phyloP scores from a whole-genome alignment of 2,888 invertebrate species.

The Bombylius discolor region DNA sequence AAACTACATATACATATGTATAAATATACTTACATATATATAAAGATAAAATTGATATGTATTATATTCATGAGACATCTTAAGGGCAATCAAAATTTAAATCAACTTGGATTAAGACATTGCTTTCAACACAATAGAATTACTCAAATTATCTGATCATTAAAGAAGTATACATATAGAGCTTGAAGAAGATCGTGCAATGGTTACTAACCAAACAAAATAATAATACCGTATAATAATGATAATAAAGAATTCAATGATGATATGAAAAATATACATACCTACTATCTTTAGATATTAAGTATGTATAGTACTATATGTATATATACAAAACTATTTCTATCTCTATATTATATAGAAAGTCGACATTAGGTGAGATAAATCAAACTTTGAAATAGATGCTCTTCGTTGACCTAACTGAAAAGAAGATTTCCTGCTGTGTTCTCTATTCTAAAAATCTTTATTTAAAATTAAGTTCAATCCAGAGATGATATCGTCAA shows the following conservation, averaged over 20 bases:
- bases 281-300: no score
- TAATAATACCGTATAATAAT: no score
- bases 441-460: neutral
- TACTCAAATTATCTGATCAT: slow-evolving; percentile 5
- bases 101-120: slow-evolving; percentile 7
- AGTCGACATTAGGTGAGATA: neutral
- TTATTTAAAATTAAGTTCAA: no score
- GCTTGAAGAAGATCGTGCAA: neutral
- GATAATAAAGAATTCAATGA: no score
- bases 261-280: no score
- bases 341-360: neutral
- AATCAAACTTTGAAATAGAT: neutral
- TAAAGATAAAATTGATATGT: no score
- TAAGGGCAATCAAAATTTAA: neutral
- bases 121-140: slow-evolving; percentile 8
- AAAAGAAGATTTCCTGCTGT: neutral
- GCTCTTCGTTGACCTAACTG: neutral
- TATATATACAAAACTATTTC: no score
- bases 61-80: neutral
- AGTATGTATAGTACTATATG: no score
- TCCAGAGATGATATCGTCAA: no score
- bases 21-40: no score
- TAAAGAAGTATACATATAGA: neutral
- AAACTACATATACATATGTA: no score
- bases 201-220: neutral